Conservation (phyloP, 2,113 vertebrate species). For the Antechinus flavipes region DNA sequence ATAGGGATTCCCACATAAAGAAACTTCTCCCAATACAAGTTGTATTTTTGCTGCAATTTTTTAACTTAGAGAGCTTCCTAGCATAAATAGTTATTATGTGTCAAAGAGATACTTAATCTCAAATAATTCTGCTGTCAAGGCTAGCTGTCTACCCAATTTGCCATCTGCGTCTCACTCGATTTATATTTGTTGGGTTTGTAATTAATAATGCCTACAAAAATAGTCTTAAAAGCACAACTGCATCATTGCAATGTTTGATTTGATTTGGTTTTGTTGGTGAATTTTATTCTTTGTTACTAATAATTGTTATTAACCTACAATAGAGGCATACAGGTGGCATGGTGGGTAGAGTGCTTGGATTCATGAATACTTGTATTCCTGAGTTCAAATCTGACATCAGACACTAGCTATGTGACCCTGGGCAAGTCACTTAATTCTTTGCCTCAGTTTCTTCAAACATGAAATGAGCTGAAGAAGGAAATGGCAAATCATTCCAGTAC, state of each 20-base stretch:
- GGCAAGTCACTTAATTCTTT: not conserved
- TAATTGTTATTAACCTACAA: not conserved
- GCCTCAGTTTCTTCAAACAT: not conserved
- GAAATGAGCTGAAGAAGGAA: not conserved
- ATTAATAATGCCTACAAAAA: not conserved
- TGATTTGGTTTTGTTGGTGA: not conserved
- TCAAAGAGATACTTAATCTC: too few species aligned
- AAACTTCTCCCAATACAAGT: too few species aligned
- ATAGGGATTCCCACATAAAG: too few species aligned
- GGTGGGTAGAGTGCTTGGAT: not conserved
- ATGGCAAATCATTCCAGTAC: not conserved
- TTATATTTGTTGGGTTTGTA: not conserved
- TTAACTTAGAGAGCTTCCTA: too few species aligned
- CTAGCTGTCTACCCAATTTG: not conserved
- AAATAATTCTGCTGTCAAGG: too few species aligned
- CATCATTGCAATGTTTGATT: not conserved
- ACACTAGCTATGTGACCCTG: not conserved
- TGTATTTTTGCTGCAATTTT: too few species aligned
- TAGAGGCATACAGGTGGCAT: not conserved
- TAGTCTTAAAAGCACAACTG: not conserved
- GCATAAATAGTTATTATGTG: too few species aligned
- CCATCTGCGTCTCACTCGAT: not conserved
- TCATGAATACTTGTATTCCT: not conserved
- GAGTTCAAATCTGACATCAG: not conserved
- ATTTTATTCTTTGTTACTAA: not conserved